Conservation (phyloP, 2,888 invertebrate species). For the Zaprionus lineosus region DNA sequence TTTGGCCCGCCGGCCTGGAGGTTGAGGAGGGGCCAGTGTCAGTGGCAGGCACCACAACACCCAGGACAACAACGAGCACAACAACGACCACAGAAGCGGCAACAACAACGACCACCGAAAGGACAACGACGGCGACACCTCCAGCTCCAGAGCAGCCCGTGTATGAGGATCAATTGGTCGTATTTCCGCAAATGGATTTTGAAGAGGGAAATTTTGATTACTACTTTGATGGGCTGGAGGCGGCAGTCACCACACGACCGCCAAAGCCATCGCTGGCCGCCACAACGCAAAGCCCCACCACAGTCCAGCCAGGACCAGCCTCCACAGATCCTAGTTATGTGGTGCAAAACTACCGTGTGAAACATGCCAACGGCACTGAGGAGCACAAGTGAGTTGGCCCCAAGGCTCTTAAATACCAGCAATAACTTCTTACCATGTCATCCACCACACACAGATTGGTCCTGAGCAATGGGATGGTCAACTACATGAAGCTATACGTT, state of each 20-base stretch:
- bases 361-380: constrained; percentile 71
- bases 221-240: constrained; percentile 58
- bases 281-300: constrained; percentile 17
- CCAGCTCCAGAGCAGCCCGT: constrained; percentile 52
- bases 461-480: constrained; percentile 74
- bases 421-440: background rate
- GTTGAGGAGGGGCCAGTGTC: constrained; percentile 41
- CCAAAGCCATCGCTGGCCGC: constrained; percentile 1
- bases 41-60: constrained; percentile 16
- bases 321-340: constrained; percentile 48
- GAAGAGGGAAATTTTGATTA: constrained; percentile 65
- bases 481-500: constrained; percentile 71
- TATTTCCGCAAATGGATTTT: constrained; percentile 72
- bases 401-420: background rate
- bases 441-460: constrained; percentile 50
- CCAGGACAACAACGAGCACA: constrained; percentile 18
- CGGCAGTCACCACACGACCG: constrained; percentile 6
- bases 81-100: constrained; percentile 9
- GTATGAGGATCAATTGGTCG: constrained; percentile 71
- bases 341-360: constrained; percentile 70
- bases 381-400: constrained; percentile 69
- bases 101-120: constrained; percentile 9
- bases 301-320: background rate
- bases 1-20: constrained; percentile 74
- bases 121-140: constrained; percentile 20